Conservation (phyloP, 2,797 vertebrate genomes). For the Adelosebastes latens region DNA sequence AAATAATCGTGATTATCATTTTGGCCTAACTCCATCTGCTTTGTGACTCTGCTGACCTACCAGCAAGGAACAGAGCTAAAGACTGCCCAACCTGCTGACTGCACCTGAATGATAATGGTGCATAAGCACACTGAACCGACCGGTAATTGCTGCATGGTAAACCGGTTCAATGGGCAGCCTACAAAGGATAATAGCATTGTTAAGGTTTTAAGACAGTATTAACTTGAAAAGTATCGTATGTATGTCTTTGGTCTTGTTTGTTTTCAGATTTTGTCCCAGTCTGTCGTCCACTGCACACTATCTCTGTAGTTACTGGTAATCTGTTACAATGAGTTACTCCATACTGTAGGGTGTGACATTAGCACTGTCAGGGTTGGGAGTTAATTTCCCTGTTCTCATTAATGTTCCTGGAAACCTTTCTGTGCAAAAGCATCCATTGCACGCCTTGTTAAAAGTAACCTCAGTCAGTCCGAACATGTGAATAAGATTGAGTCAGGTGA, state of each 20-base stretch:
- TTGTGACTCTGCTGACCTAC: background rate
- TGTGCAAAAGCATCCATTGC: background rate
- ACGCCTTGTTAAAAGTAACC: background rate
- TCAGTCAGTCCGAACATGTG: background rate
- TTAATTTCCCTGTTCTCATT: background rate
- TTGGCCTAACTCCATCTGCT: background rate
- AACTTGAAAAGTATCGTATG: background rate
- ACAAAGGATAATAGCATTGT: background rate
- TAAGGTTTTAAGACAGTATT: background rate
- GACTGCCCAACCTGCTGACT: background rate
- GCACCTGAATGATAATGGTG: background rate
- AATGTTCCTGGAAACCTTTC: background rate
- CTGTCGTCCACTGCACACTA: background rate
- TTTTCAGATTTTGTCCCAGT: background rate
- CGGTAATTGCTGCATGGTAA: background rate
- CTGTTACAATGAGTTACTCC: background rate
- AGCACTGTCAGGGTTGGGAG: background rate
- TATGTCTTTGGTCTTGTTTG: background rate
- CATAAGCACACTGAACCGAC: background rate
- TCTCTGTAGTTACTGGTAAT: background rate
- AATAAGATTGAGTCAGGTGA: background rate
- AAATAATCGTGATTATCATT: too few relatives aligned
- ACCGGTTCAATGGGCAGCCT: constrained; percentile 10
- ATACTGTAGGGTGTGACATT: background rate
- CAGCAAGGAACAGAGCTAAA: background rate